phyloP scores from a whole-genome alignment of 2,797 vertebrate genomes.

The Hoplostethus mediterraneus region DNA sequence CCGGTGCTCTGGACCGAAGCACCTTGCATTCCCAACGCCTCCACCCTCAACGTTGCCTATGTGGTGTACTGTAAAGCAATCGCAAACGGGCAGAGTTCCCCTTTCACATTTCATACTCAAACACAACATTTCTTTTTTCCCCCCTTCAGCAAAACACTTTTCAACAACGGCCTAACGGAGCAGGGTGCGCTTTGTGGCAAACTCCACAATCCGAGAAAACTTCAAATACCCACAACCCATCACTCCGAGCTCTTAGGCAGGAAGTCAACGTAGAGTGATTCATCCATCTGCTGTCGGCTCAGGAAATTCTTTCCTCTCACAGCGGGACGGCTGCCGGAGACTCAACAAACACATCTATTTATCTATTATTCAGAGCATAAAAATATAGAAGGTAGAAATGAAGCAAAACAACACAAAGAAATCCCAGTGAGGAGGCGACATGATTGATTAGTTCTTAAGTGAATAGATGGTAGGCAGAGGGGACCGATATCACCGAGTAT shows the following conservation, averaged over 20 bases:
- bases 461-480: neutral
- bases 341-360: conserved; percentile 26
- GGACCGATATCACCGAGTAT: too few species aligned
- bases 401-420: neutral
- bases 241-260: conserved; percentile 23
- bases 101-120: neutral
- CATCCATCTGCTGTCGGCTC: conserved; percentile 50
- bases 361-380: conserved; percentile 52
- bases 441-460: neutral
- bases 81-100: neutral
- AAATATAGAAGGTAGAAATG: conserved; percentile 14
- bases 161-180: neutral
- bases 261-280: conserved; percentile 36
- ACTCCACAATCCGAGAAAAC: conserved; percentile 16
- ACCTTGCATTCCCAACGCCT: too few species aligned
- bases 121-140: neutral
- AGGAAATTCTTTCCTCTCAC: conserved; percentile 26
- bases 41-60: too few species aligned
- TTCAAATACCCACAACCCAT: conserved; percentile 40
- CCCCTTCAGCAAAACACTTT: conserved; percentile 15
- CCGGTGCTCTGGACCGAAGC: too few species aligned
- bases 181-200: neutral
- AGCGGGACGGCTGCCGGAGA: conserved; percentile 22
- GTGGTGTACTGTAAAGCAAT: neutral
- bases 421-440: neutral